Conservation (phyloP, 2,113 vertebrate species). For the Esox niger region DNA sequence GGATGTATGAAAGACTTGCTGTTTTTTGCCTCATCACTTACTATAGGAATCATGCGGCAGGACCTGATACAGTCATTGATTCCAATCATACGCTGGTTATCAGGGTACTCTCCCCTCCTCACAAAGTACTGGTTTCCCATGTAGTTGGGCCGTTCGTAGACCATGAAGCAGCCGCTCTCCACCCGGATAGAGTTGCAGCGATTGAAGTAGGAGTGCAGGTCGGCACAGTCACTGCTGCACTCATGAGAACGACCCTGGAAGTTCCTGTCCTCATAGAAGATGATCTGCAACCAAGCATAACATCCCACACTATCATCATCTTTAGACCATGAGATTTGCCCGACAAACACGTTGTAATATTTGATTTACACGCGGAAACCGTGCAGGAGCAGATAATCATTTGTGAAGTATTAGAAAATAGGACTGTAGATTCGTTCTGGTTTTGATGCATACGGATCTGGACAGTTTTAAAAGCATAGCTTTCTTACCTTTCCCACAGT, state of each 20-base stretch:
- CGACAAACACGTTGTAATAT: not conserved
- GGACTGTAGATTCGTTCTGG: not conserved
- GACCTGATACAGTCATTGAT: conserved; percentile 18
- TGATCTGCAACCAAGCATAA: conserved; percentile 25
- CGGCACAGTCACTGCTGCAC: conserved; percentile 38
- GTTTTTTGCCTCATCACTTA: not conserved
- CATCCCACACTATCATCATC: not conserved
- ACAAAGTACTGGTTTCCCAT: conserved; percentile 53
- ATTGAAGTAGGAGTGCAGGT: conserved; percentile 40
- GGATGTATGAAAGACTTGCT: too few species aligned
- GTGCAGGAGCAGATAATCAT: not conserved
- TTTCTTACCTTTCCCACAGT: conserved; percentile 63
- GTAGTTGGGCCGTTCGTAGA: conserved; percentile 49
- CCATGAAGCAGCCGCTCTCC: conserved; percentile 54
- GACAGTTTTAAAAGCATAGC: not conserved
- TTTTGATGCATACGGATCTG: too few species aligned
- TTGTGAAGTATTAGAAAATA: not conserved
- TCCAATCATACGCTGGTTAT: conserved; percentile 38
- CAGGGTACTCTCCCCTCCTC: conserved; percentile 51
- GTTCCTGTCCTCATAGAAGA: conserved; percentile 54
- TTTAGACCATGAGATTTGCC: not conserved
- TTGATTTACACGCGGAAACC: not conserved
- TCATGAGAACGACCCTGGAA: conserved; percentile 46
- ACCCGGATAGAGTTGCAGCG: conserved; percentile 46
- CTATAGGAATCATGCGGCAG: conserved; percentile 9